These are phyloP conservation scores for Ethmia dodecea DNA, from an alignment of 2,888 invertebrate genomes.

Conservation along the genomic window DNA sequence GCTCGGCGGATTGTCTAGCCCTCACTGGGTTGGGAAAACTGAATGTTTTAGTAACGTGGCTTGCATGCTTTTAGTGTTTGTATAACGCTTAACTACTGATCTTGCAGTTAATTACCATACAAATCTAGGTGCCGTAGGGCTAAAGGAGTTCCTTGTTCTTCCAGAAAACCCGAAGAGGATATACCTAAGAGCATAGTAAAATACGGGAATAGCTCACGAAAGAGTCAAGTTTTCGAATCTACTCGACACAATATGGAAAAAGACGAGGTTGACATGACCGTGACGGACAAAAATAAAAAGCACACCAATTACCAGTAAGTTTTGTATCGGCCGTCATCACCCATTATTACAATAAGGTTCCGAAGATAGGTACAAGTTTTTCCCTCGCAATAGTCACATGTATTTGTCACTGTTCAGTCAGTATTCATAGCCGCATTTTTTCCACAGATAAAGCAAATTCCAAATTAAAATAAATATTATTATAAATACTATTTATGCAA, in stretches of 20 bases:
- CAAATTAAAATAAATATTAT: too few relatives aligned
- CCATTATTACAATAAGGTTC: conserved; percentile 5
- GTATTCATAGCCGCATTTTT: too few relatives aligned
- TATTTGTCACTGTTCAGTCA: too few relatives aligned
- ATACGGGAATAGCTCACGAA: conserved; percentile 68
- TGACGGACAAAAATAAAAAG: conserved; percentile 76
- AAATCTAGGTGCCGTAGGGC: too few relatives aligned
- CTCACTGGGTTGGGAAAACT: too few relatives aligned
- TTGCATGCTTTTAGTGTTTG: conserved; percentile 10
- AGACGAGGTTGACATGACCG: conserved; percentile 84
- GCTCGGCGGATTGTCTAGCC: too few relatives aligned
- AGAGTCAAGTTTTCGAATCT: conserved; percentile 84
- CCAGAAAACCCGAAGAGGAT: conserved; percentile 73
- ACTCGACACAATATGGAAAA: conserved; percentile 84
- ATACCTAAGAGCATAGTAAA: conserved; percentile 63
- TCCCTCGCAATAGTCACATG: too few relatives aligned
- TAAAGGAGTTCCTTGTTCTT: conserved; percentile 43
- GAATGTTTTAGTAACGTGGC: too few relatives aligned
- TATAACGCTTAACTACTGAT: conserved; percentile 7
- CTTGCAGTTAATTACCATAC: not conserved
- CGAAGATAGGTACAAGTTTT: too few relatives aligned
- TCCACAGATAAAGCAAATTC: too few relatives aligned
- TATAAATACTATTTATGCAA: too few relatives aligned
- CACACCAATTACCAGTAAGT: conserved; percentile 66
- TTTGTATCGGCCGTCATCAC: conserved; percentile 12